phyloP scores from a whole-genome alignment of 2,797 vertebrate genomes.

The Brotula barbata region DNA sequence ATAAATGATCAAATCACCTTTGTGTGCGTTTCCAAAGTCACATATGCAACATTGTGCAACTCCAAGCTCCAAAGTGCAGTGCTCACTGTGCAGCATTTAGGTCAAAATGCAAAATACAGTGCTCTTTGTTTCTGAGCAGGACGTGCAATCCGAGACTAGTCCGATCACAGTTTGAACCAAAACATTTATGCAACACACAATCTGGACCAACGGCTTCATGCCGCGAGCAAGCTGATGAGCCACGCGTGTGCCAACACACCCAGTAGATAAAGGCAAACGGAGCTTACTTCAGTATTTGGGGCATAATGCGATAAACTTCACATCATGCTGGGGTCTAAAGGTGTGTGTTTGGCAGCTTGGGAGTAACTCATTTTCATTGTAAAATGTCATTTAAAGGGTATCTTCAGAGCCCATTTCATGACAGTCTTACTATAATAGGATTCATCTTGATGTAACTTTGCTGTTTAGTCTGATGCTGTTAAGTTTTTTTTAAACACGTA shows the following conservation, averaged over 20 bases:
- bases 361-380: neutral
- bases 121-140: slow-evolving; percentile 6
- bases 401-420: neutral
- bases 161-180: too few species aligned
- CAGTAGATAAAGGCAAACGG: too few species aligned
- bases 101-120: neutral
- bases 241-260: neutral
- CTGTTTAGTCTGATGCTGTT: slow-evolving; percentile 18
- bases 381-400: neutral
- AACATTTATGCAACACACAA: slow-evolving; percentile 1
- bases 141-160: neutral
- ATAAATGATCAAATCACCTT: neutral
- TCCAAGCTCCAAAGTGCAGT: neutral
- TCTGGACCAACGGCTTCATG: neutral
- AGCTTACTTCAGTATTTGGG: too few species aligned
- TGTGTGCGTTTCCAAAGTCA: neutral
- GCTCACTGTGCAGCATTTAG: slow-evolving; percentile 1
- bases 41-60: neutral
- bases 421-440: neutral
- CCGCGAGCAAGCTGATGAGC: slow-evolving; percentile 1
- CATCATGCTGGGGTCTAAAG: neutral
- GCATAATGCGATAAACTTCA: slow-evolving; percentile 1
- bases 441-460: slow-evolving; percentile 10
- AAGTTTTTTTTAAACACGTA: slow-evolving; percentile 38
- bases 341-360: neutral